phyloP scores from a whole-genome alignment of 2,888 invertebrate species.

The Cheilosia vulpina region DNA sequence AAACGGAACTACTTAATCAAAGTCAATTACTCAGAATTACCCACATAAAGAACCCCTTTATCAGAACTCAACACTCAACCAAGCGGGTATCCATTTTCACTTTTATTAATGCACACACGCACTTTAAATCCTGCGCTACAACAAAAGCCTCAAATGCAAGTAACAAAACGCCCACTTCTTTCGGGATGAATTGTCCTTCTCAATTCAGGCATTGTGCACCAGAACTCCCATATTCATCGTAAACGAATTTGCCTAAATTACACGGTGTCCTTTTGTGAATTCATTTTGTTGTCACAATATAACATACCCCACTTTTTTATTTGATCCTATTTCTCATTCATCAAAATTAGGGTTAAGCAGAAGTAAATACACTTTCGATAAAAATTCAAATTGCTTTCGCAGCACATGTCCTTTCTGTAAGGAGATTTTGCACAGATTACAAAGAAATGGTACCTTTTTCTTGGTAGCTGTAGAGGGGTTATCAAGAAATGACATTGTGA shows the following conservation, averaged over 20 bases:
- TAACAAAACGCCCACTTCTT: constrained; percentile 69
- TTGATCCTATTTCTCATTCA: constrained; percentile 63
- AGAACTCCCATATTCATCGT: constrained; percentile 47
- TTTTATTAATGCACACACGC: neutral
- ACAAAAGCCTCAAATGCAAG: constrained; percentile 28
- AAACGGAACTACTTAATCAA: constrained; percentile 22
- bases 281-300: constrained; percentile 69
- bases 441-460: constrained; percentile 30
- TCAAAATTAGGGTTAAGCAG: constrained; percentile 48
- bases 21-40: constrained; percentile 51
- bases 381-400: constrained; percentile 46
- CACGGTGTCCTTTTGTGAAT: constrained; percentile 58
- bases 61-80: neutral
- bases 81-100: constrained; percentile 15
- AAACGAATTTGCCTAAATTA: constrained; percentile 64
- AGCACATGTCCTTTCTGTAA: constrained; percentile 64
- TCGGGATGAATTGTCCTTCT: constrained; percentile 38
- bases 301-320: constrained; percentile 67
- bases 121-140: constrained; percentile 3
- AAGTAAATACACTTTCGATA: constrained; percentile 48
- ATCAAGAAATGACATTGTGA: constrained; percentile 44
- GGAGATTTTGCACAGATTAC: constrained; percentile 52
- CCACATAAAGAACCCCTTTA: constrained; percentile 28
- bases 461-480: constrained; percentile 14
- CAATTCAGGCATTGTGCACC: constrained; percentile 32